phyloP scores from a whole-genome alignment of 1,140 invertebrate species.

The Brachionus calyciflorus region DNA sequence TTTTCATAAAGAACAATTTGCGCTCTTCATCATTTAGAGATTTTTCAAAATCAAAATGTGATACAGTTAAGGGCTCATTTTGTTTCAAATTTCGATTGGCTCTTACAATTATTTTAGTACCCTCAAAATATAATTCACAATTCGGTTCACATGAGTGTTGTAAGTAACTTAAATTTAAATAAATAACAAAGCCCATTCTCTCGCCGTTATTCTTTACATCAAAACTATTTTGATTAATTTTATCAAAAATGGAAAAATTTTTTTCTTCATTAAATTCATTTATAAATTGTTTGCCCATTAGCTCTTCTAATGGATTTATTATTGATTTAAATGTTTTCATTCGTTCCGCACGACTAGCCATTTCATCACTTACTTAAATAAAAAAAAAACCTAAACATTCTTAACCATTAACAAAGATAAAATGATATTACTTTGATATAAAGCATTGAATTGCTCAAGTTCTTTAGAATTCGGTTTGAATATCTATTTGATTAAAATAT shows the following conservation, averaged over 20 bases:
- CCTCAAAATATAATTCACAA: not conserved
- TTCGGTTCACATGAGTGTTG: constrained; percentile 1
- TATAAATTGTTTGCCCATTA: too few species aligned
- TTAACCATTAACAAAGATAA: too few species aligned
- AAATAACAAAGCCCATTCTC: not conserved
- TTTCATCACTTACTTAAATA: too few species aligned
- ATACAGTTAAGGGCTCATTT: not conserved
- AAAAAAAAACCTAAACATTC: too few species aligned
- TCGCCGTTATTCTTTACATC: not conserved
- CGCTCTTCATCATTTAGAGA: not conserved
- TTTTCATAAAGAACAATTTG: not conserved
- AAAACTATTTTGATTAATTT: not conserved
- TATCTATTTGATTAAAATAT: too few species aligned
- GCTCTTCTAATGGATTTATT: too few species aligned
- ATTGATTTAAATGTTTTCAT: too few species aligned
- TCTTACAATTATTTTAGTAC: not conserved
- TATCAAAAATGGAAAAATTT: not conserved
- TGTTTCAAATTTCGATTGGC: not conserved
- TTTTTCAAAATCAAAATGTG: not conserved
- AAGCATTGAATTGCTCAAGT: not conserved
- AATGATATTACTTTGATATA: too few species aligned
- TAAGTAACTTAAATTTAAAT: not conserved
- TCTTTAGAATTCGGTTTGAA: too few species aligned
- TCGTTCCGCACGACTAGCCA: too few species aligned
- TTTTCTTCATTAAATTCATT: not conserved